Base-by-base conservation (phyloP, 2,113 vertebrate species). In the Myotis davidii region DNA sequence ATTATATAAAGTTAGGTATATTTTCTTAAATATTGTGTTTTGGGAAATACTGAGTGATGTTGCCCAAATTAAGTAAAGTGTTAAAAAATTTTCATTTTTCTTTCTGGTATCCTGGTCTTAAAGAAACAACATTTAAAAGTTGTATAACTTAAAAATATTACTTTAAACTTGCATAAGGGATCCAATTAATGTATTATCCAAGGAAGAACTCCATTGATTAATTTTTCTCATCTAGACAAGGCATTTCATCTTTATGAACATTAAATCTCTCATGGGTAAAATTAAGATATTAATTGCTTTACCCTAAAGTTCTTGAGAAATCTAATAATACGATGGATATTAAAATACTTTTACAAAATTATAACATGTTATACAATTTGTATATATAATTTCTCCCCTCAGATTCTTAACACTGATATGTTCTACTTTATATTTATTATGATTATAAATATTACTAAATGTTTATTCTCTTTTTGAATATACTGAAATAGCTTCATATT, bases 281-380 rank as follows among this genome's bases (percentile, higher is more conserved):
- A 92, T 86, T 85, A 94, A 87, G 37, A 45, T 89, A 95, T 87
- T 95, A 95, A 90, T 92, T 94, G 76, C 20, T 76, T 96, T 92
- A 76, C 81, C 18, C 34, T 92, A 79, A 73, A 52, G 42, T 92
- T 86, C 37, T 89, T 96, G 69, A 87, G 74, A 94, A 90, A 88
- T 87, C 23, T 87, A 96, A 84, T 45, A 56, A 70, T 84, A 86
- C 39, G 84, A 45, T 96, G 32, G 32, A 20, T 85, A 94, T 84
- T 90, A 95, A 95, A 95, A 96, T 32, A 87, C 54, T 83, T 88
- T 59, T 83, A 64, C 29, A 74, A 94, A 87, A 95, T 90, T 87
- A 64, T 82, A 87, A 70, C 77, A 32, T 70, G 25, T 17, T 70
- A 6, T 74, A 37, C 1, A 76, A 94, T 84, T 91, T 86, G 21